Evolutionary conservation across 2,113 vertebrate species (phyloP).

Genomic region (Myxocyprinus asiaticus): DNA sequence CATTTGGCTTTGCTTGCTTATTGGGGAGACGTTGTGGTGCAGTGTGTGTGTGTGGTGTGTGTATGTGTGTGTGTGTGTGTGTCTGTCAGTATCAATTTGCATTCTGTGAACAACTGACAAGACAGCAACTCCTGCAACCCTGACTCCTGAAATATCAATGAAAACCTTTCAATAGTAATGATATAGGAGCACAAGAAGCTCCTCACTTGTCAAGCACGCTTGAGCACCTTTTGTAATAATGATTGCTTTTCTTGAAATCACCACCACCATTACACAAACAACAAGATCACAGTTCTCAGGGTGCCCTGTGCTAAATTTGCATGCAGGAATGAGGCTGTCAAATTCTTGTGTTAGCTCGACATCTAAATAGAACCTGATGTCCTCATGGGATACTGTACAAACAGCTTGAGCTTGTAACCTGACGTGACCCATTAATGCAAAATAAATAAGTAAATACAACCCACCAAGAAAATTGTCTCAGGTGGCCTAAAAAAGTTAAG

Average conservation of each 20-base stretch:
- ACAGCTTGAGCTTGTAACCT: conserved; percentile 30
- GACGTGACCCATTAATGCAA: background rate
- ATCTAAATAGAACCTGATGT: conserved; percentile 5
- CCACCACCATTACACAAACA: conserved; percentile 22
- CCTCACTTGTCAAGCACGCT: conserved; percentile 5
- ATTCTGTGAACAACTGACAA: conserved; percentile 39
- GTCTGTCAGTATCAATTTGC: conserved; percentile 32
- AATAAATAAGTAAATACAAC: conserved; percentile 18
- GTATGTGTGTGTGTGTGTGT: no score
- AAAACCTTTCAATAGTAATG: conserved; percentile 39
- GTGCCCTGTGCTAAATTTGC: conserved; percentile 11
- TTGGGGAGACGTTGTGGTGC: conserved; percentile 7
- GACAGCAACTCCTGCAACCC: conserved; percentile 8
- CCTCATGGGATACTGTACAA: background rate
- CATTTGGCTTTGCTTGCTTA: background rate
- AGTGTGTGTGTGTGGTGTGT: no score
- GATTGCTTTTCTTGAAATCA: conserved; percentile 28
- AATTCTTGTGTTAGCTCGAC: background rate
- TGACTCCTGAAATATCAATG: conserved; percentile 33
- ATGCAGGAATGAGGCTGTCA: conserved; percentile 24
- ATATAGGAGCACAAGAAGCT: conserved; percentile 15
- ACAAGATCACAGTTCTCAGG: conserved; percentile 27
- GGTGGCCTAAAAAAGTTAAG: background rate
- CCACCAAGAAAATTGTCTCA: background rate
- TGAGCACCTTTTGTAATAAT: conserved; percentile 21